phyloP scores from a whole-genome alignment of 1,140 invertebrate genomes.

The Zaprionus capensis region DNA sequence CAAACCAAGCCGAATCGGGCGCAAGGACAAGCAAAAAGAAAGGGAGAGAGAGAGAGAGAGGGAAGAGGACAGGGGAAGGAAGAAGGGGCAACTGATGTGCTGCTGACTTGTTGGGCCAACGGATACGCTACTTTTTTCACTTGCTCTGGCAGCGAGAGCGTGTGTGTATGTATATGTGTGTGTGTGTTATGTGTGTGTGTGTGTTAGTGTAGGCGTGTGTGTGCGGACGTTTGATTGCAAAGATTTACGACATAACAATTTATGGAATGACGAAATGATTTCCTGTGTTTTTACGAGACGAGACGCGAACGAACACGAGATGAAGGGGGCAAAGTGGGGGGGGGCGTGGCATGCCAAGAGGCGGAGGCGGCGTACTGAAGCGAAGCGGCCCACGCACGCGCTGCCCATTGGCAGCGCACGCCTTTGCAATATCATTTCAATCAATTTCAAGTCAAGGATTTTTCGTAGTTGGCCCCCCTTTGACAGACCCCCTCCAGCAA shows the following conservation, averaged over 20 bases:
- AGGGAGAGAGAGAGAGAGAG: neutral
- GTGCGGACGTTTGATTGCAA: constrained; percentile 73
- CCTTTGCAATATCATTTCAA: constrained; percentile 81
- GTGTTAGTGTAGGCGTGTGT: constrained; percentile 43
- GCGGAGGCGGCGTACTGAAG: neutral
- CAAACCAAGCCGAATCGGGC: constrained; percentile 38
- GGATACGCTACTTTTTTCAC: constrained; percentile 4
- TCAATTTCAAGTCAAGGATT: constrained; percentile 79
- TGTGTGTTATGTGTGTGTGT: constrained; percentile 12
- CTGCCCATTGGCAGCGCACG: constrained; percentile 57
- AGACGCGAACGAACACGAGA: constrained; percentile 2
- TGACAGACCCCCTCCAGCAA: too few species aligned
- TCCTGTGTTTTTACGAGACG: constrained; percentile 75
- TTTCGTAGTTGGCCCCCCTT: constrained; percentile 20
- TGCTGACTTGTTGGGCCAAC: constrained; percentile 21
- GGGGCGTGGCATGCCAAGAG: neutral
- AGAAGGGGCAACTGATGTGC: constrained; percentile 27
- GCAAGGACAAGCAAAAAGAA: constrained; percentile 57
- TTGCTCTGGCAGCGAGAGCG: neutral
- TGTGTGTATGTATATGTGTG: too few species aligned
- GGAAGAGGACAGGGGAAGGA: neutral
- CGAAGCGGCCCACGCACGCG: constrained; percentile 43
- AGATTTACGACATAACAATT: constrained; percentile 83
- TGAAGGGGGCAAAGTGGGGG: neutral
- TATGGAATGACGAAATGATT: constrained; percentile 83